A percentile compares a stretch with the other conserved stretches of the same genome.
These are phyloP conservation scores for Pleuronectes platessa DNA, from an alignment of 2,113 vertebrate species.

Conservation along the genomic window DNA sequence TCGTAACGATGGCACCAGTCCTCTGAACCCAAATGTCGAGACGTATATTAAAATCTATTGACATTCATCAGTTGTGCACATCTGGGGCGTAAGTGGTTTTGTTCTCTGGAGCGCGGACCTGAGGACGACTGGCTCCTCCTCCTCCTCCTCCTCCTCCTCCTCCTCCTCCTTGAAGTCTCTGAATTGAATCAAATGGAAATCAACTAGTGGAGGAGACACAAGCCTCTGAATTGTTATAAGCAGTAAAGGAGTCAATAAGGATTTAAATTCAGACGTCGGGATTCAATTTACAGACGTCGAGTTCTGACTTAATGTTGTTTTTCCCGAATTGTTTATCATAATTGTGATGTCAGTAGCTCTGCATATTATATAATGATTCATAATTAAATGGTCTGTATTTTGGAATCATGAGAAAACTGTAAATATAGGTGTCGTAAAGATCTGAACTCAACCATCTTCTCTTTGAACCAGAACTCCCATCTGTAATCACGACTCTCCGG, in stretches of 20 bases:
- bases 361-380: neutral
- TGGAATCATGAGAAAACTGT: neutral
- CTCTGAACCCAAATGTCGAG: neutral
- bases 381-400: neutral
- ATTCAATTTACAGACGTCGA: neutral
- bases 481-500: too few relatives aligned
- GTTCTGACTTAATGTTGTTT: neutral
- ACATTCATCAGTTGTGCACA: neutral
- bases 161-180: neutral
- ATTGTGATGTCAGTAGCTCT: neutral
- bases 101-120: neutral
- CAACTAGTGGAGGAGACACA: neutral
- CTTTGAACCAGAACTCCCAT: too few relatives aligned
- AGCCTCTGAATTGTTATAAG: slow-evolving; percentile 1
- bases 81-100: slow-evolving; percentile 1
- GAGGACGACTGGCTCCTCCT: neutral
- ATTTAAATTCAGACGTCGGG: slow-evolving; percentile 11
- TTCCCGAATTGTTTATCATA: neutral
- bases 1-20: neutral
- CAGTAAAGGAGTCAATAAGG: neutral
- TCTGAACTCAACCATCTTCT: too few relatives aligned
- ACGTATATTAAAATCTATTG: neutral
- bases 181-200: slow-evolving; percentile 13
- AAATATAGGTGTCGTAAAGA: neutral
- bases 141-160: neutral